These are phyloP conservation scores for Protobothrops mucrosquamatus DNA, from an alignment of 2,113 vertebrate genomes.

Conservation along the genomic window DNA sequence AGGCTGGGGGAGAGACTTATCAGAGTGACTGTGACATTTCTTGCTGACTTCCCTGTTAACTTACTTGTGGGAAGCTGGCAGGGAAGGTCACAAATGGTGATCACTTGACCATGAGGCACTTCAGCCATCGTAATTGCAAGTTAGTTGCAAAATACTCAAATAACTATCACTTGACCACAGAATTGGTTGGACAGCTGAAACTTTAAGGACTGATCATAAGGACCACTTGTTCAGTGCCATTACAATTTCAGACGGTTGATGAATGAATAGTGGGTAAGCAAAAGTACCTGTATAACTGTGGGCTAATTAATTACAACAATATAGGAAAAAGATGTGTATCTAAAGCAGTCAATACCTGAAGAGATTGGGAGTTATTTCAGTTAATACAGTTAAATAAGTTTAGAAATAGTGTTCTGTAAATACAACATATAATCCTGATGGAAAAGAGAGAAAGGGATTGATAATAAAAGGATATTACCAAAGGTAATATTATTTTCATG, in stretches of 20 bases:
- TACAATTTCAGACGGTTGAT: background rate
- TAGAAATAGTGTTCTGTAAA: constrained; percentile 58
- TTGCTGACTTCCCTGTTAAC: background rate
- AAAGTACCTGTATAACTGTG: constrained; percentile 50
- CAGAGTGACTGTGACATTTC: background rate
- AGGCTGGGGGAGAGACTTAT: background rate
- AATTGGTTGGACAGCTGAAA: background rate
- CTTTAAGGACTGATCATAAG: background rate
- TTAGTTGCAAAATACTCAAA: background rate
- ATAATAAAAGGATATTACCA: constrained; percentile 62
- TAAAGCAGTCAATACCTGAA: constrained; percentile 66
- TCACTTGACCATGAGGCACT: background rate
- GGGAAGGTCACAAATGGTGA: background rate
- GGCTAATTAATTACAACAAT: constrained; percentile 72
- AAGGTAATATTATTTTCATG: constrained; percentile 49
- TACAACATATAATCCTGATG: constrained; percentile 48
- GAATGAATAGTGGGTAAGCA: background rate
- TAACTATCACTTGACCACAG: background rate
- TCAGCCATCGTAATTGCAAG: background rate
- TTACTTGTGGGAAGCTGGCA: background rate
- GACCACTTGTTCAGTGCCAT: background rate
- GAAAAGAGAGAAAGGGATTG: constrained; percentile 38
- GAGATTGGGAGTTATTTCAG: constrained; percentile 61
- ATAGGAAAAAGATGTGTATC: constrained; percentile 70
- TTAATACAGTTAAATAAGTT: constrained; percentile 72